Conservation (phyloP, 2,797 vertebrate species). For the Prunella strophiata region DNA sequence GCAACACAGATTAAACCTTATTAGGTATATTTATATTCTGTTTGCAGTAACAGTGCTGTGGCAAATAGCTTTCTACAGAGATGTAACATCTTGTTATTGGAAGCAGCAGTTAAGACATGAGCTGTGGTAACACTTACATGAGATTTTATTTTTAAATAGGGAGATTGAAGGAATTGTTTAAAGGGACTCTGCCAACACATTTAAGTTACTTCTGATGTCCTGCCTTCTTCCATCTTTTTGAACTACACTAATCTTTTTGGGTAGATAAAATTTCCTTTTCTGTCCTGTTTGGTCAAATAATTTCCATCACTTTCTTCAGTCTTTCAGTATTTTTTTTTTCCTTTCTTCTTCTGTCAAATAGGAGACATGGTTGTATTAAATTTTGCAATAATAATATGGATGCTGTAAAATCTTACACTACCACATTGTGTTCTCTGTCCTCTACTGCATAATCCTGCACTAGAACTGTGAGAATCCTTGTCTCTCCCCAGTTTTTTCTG, state of each 20-base stretch:
- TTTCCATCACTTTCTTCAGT: not conserved
- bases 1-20: conserved; percentile 81
- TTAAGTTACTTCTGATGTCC: not conserved
- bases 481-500: not conserved
- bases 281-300: not conserved
- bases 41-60: conserved; percentile 83
- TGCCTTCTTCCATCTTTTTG: not conserved
- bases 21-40: conserved; percentile 80
- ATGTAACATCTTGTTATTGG: conserved; percentile 46
- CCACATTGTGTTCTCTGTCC: not conserved
- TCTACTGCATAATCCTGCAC: not conserved
- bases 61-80: conserved; percentile 60
- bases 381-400: not conserved
- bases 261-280: not conserved
- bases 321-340: accelerated
- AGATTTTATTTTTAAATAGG: conserved; percentile 55
- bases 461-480: not conserved
- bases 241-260: not conserved
- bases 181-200: not conserved
- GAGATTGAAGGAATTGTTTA: conserved; percentile 36
- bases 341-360: not conserved
- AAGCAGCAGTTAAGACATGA: conserved; percentile 45
- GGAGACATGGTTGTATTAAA: not conserved
- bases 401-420: not conserved
- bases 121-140: not conserved